A percentile compares a stretch with the other conserved stretches of the same genome.
These are phyloP conservation scores for Lasiommata megera DNA, from an alignment of 2,888 invertebrate genomes.

Conservation along the genomic window DNA sequence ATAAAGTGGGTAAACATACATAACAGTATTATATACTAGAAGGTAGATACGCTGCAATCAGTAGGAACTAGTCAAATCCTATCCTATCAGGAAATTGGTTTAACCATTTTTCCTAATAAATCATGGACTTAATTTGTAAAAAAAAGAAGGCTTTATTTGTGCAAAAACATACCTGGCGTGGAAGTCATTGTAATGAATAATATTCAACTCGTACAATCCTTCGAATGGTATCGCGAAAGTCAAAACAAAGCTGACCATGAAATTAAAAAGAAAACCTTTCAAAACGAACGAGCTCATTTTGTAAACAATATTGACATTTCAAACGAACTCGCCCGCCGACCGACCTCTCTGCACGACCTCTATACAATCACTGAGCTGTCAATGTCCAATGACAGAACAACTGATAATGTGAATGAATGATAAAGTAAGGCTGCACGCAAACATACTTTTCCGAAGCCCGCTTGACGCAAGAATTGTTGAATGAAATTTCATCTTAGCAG, in stretches of 20 bases:
- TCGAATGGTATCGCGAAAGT: constrained; percentile 57
- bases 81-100: too few relatives aligned
- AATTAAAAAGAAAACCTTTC: constrained; percentile 30
- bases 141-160: neutral
- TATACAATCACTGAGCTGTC: constrained; percentile 22
- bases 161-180: constrained; percentile 72
- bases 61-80: too few relatives aligned
- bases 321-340: constrained; percentile 14
- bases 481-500: too few relatives aligned
- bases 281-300: constrained; percentile 29
- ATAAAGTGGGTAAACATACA: too few relatives aligned
- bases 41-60: too few relatives aligned
- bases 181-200: constrained; percentile 82
- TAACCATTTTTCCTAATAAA: too few relatives aligned
- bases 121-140: too few relatives aligned
- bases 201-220: constrained; percentile 76
- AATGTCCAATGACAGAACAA: constrained; percentile 16
- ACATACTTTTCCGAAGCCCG: neutral
- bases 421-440: neutral
- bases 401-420: neutral
- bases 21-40: too few relatives aligned
- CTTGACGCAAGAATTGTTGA: neutral
- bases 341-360: constrained; percentile 23
- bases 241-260: constrained; percentile 35
- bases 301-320: constrained; percentile 13